These are phyloP conservation scores for Drosophila novamexicana DNA, from an alignment of 1,140 invertebrate species.

Conservation along the genomic window DNA sequence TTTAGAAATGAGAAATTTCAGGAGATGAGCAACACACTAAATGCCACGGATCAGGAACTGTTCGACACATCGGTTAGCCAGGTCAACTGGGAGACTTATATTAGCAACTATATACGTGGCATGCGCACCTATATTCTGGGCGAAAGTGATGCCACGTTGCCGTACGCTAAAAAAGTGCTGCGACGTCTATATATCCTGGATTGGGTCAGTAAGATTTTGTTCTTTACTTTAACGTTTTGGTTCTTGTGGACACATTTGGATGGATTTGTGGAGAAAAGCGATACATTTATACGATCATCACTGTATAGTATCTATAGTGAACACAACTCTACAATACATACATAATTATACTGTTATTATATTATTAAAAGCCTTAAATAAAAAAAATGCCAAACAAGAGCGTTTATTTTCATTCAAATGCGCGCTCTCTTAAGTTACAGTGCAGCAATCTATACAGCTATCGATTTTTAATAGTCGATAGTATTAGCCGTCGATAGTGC, in stretches of 20 bases:
- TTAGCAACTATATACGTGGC: slow-evolving; percentile 90
- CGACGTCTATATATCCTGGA: slow-evolving; percentile 87
- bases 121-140: slow-evolving; percentile 90
- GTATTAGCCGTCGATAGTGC: too few relatives aligned
- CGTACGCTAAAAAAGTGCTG: slow-evolving; percentile 87
- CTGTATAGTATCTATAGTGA: slow-evolving; percentile 63
- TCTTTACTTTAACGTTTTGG: slow-evolving; percentile 82
- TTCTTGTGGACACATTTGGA: slow-evolving; percentile 83
- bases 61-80: slow-evolving; percentile 87
- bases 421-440: not conserved
- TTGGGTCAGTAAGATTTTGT: slow-evolving; percentile 75
- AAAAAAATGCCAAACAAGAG: not conserved
- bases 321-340: slow-evolving; percentile 55
- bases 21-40: slow-evolving; percentile 87
- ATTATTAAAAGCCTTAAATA: slow-evolving; percentile 20
- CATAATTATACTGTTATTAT: slow-evolving; percentile 47
- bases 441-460: not conserved
- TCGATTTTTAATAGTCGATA: slow-evolving; percentile 2
- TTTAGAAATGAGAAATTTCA: slow-evolving; percentile 91
- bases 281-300: slow-evolving; percentile 67
- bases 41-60: slow-evolving; percentile 86
- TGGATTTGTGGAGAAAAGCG: slow-evolving; percentile 66
- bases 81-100: slow-evolving; percentile 89
- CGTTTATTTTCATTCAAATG: not conserved
- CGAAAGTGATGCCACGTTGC: slow-evolving; percentile 91